These are phyloP conservation scores for Perca fluviatilis DNA, from an alignment of 2,113 vertebrate species.

Conservation along the genomic window DNA sequence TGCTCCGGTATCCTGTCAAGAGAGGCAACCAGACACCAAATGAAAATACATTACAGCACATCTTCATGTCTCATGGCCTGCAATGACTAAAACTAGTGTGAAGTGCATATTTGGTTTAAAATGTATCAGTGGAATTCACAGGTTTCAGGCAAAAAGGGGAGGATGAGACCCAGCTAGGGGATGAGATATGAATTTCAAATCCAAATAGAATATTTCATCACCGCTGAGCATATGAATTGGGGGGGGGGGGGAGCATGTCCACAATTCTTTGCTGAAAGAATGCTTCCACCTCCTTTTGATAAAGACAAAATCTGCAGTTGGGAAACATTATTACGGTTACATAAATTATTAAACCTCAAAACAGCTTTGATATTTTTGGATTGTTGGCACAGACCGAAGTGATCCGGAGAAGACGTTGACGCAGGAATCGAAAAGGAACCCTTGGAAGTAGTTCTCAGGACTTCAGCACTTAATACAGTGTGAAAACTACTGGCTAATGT, in stretches of 20 bases:
- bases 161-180: constrained; percentile 34
- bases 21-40: constrained; percentile 45
- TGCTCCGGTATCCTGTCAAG: constrained; percentile 66
- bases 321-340: constrained; percentile 19
- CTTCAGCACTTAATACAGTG: constrained; percentile 30
- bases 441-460: constrained; percentile 8
- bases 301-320: constrained; percentile 36
- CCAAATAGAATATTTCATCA: constrained; percentile 75
- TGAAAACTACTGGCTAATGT: constrained; percentile 48
- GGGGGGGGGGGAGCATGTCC: constrained; percentile 35
- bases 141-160: constrained; percentile 21
- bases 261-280: constrained; percentile 45
- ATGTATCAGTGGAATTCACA: constrained; percentile 59
- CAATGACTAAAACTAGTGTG: constrained; percentile 48
- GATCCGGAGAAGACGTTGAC: neutral
- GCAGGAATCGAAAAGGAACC: neutral
- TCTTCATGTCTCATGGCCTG: constrained; percentile 62
- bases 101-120: constrained; percentile 52
- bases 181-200: constrained; percentile 75
- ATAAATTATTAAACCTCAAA: constrained; percentile 14
- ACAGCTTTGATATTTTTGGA: constrained; percentile 6
- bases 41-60: constrained; percentile 70
- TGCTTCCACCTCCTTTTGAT: constrained; percentile 53
- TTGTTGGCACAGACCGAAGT: neutral
- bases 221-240: constrained; percentile 58